Percentiles rank a stretch among this genome's conserved stretches.
Conservation (phyloP, 2,113 vertebrate genomes). For the Megatriorchis doriae region DNA sequence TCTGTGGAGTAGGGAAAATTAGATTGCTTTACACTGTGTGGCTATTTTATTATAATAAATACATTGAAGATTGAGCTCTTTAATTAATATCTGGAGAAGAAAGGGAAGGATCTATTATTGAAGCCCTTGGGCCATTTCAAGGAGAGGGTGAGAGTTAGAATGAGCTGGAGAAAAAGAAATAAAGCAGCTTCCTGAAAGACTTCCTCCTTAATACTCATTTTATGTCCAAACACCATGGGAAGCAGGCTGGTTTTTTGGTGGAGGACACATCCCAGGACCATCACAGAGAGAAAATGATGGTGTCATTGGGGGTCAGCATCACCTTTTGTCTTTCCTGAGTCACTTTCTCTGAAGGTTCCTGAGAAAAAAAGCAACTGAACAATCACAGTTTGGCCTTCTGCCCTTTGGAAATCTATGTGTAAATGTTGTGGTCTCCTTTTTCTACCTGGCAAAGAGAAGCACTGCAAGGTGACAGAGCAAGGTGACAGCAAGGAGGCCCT, state of each 20-base stretch:
- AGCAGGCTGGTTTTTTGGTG: not conserved
- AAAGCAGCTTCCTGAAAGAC: not conserved
- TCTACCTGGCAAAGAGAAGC: not conserved
- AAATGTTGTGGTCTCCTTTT: not conserved
- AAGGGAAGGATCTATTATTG: not conserved
- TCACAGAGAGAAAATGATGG: not conserved
- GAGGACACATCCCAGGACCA: not conserved
- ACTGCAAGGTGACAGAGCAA: not conserved
- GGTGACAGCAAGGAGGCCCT: not conserved
- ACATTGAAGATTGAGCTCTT: conserved; percentile 13
- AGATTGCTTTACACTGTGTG: not conserved
- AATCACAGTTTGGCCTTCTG: not conserved
- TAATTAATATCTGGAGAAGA: conserved; percentile 49
- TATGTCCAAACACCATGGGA: not conserved
- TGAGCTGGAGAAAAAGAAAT: conserved; percentile 1
- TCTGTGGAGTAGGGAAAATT: not conserved
- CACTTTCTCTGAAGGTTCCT: not conserved
- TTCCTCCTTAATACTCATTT: not conserved
- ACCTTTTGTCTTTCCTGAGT: not conserved
- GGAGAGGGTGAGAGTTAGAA: not conserved
- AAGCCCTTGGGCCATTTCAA: conserved; percentile 21
- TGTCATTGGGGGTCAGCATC: not conserved
- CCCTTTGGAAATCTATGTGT: not conserved
- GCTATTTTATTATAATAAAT: conserved; percentile 38
- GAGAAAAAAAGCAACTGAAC: not conserved